Base-by-base conservation (phyloP, 2,888 invertebrate genomes). In the Epistrophe eligans region DNA sequence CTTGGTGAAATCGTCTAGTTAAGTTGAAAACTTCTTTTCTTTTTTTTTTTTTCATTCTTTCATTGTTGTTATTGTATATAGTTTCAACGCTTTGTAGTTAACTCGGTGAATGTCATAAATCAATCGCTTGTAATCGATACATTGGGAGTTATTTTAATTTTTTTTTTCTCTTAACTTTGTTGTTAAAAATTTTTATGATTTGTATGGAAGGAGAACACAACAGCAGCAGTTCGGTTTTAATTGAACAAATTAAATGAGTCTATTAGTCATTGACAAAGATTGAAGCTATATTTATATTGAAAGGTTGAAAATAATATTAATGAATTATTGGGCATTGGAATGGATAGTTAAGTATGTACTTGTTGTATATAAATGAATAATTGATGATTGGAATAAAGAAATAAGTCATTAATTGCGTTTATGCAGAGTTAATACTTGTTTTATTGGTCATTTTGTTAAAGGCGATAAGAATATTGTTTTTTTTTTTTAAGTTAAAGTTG, bases 221-320 rank as follows among this genome's bases (percentile, higher is more conserved):
- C 43, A 62, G 24, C 35, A 55, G 40, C 28, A 81, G 62, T 43
- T 24, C 38, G 50, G 60, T 83, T 87, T 87, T 87, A 87, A 83
- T 87, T 87, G 87, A 83, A 87, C 83, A 74, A 83, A 83, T 83
- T 83, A 83, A 87, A 83, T 87, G 82, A 79, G 83, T 87, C 87
- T 87, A 87, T 87, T 87, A 87, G 87, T 87, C 83, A 87, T 50
- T 4, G 67, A 2, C 76, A 48, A 24, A 8, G 52, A 77, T 55
- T 66, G 74, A 71, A 55, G 76, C 76, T 87, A 79, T 87, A n/a
- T 55, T 15, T n/a, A 79, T 87, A 79, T 77, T 79, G 70, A 74
- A 71, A 74, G n/a, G 15, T 40, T 82, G 38, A 79, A 79, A 52
- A 52, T 52, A 55, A 83, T 87, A 87, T 87, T 83, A 87, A 87